Evolutionary conservation across 2,888 invertebrate genomes (phyloP).

Genomic region (Neria commutata): DNA sequence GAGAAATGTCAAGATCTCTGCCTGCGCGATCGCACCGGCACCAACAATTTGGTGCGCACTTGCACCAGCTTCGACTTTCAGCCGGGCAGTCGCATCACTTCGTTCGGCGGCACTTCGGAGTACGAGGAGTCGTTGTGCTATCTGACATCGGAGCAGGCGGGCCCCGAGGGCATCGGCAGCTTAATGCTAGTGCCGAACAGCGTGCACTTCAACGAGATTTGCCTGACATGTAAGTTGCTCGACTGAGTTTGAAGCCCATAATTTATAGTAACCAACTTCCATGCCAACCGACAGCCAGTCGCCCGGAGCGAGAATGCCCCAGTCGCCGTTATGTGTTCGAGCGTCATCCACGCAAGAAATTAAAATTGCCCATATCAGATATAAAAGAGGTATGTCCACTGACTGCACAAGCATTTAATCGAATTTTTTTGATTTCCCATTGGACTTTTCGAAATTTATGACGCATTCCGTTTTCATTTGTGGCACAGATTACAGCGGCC

Average conservation of each 20-base stretch:
- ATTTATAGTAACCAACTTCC: background rate
- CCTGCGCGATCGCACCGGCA: constrained; percentile 75
- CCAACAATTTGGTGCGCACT: constrained; percentile 81
- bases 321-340: constrained; percentile 88
- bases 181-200: constrained; percentile 89
- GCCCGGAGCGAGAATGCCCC: constrained; percentile 87
- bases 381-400: constrained; percentile 73
- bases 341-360: constrained; percentile 81
- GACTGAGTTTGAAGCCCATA: constrained; percentile 5
- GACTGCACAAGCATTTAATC: background rate
- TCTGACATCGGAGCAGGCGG: constrained; percentile 82
- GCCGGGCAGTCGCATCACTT: constrained; percentile 84
- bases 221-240: constrained; percentile 82
- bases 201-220: constrained; percentile 89
- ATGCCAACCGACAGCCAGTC: constrained; percentile 72
- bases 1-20: constrained; percentile 90
- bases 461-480: constrained; percentile 6
- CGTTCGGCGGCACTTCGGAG: constrained; percentile 80
- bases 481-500: constrained; percentile 68
- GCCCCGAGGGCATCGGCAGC: constrained; percentile 87
- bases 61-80: constrained; percentile 91
- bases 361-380: constrained; percentile 80
- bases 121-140: constrained; percentile 90
- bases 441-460: background rate
- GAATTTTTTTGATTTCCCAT: no score